Percentiles rank a stretch among this genome's conserved stretches.
phyloP scores from a whole-genome alignment of 2,797 vertebrate species.

The Anniella stebbinsi region DNA sequence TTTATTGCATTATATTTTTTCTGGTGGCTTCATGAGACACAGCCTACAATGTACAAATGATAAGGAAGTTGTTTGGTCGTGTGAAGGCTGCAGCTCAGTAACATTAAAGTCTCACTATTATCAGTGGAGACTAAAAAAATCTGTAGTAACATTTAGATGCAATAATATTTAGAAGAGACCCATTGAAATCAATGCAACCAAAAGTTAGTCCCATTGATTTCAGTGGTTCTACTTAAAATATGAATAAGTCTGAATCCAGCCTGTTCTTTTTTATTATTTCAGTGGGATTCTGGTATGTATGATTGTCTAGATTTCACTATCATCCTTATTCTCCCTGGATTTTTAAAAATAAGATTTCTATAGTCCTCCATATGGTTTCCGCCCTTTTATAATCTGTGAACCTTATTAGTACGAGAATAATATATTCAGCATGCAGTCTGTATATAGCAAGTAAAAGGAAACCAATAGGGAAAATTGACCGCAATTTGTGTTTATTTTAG shows the following conservation, averaged over 20 bases:
- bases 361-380: not conserved
- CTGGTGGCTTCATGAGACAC: not conserved
- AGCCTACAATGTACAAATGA: not conserved
- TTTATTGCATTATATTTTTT: conserved; percentile 22
- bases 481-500: conserved; percentile 72
- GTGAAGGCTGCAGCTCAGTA: not conserved
- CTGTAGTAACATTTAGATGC: not conserved
- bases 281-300: not conserved
- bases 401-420: not conserved
- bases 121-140: not conserved
- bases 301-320: not conserved
- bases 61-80: not conserved
- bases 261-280: not conserved
- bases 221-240: not conserved
- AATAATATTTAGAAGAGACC: not conserved
- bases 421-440: not conserved
- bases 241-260: not conserved
- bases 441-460: not conserved
- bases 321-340: not conserved
- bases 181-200: not conserved
- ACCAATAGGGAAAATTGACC: not conserved
- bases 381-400: not conserved
- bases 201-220: not conserved
- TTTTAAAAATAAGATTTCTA: not conserved
- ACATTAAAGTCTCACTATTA: not conserved